Evolutionary conservation across 1,140 invertebrate genomes (phyloP), one percentile per base, ranked within the genome.

Genomic region (Drosophila varians): DNA sequence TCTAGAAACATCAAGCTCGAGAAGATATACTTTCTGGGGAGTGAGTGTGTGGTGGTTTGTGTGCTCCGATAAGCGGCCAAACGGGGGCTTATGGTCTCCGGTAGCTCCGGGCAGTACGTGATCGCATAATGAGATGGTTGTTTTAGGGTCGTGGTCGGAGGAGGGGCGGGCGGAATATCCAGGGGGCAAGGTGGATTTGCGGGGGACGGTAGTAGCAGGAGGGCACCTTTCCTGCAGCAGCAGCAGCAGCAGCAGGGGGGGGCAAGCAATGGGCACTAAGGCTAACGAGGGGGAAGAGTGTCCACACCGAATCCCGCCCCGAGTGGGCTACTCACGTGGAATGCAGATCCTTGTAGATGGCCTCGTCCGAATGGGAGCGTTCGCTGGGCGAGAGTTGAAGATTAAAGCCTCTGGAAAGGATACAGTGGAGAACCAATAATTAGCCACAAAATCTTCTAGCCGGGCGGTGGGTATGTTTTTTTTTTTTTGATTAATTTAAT

Each of bases 271-370:
- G 36, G 28, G 54, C 42, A 76, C 46, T 55, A 55, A 21, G 65
- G 57, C 60, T 64, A 66, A n/a, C n/a, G n/a, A n/a, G n/a, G 55
- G 11, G 58, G 14, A 34, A 28, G 19, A n/a, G 34, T 23, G 43
- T 14, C 23, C 48, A 31, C 14, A 26, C 26, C n/a, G 14, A 21
- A 26, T 48, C 18, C 23, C 48, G 38, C 14, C 31, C 26, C n/a
- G 14, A 21, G 6, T 0, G 14, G 61, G 7, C 5, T 53, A 92
- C 94, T 95, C 93, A 95, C 94, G 94, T 93, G 74, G 93, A 93
- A 90, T 95, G 95, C 61, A 97, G 92, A 91, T 96, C 95, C 91
- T 95, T 96, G 91, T 96, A 97, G 74, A 96, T 96, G 74, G 96
- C 95, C 84, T 97, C 96, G 91, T 96, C 95, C 4, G 95, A 96